A percentile compares a stretch with the other conserved stretches of the same genome.
These are phyloP conservation scores for Cyclargus thomasi DNA, from an alignment of 1,140 invertebrate species.

Conservation along the genomic window DNA sequence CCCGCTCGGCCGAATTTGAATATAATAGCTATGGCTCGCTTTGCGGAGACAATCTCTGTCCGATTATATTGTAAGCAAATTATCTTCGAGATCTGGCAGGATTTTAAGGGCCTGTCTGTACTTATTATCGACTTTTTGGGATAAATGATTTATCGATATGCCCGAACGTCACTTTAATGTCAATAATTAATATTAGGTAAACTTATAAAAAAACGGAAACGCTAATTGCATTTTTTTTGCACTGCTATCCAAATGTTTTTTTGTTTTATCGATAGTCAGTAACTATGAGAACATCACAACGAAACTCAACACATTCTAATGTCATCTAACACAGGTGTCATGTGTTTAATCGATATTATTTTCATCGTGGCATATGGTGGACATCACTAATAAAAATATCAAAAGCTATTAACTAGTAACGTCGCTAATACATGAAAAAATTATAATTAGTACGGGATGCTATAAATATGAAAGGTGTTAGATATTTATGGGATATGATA, in stretches of 20 bases:
- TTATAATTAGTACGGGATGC: neutral
- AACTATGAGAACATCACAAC: too few species aligned
- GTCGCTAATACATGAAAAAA: neutral
- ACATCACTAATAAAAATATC: neutral
- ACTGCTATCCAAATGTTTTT: too few species aligned
- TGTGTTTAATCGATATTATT: neutral
- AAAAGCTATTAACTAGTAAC: neutral
- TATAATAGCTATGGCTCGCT: conserved; percentile 65
- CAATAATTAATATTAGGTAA: too few species aligned
- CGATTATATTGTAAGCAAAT: conserved; percentile 75
- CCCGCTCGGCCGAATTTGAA: conserved; percentile 67
- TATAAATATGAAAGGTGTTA: neutral
- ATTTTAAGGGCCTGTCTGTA: conserved; percentile 31
- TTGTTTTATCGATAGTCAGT: too few species aligned
- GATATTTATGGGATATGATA: too few species aligned
- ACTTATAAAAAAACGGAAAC: too few species aligned
- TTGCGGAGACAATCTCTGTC: conserved; percentile 60
- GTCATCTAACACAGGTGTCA: neutral
- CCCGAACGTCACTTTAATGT: neutral
- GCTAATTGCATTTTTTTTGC: too few species aligned
- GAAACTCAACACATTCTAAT: too few species aligned
- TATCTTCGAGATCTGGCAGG: conserved; percentile 64
- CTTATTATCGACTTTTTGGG: conserved; percentile 24
- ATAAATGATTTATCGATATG: neutral
- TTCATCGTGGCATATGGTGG: neutral